Evolutionary conservation across 2,888 invertebrate genomes (phyloP), one percentile per base, ranked within the genome.

Genomic region (Odontomyia ornata): DNA sequence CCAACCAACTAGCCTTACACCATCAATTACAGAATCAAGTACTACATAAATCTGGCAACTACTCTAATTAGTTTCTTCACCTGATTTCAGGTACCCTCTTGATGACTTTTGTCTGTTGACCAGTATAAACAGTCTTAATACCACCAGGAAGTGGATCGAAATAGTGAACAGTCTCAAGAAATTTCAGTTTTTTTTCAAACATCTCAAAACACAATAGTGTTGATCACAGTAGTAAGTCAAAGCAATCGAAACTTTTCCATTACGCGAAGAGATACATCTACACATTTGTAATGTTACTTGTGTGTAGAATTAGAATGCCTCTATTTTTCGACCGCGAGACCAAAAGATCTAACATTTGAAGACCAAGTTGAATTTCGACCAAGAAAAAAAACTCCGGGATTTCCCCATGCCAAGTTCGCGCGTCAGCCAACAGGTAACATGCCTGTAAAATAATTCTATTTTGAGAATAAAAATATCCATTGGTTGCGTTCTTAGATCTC

Each of bases 361-460:
- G 23, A 60, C 23, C 2, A 25, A 7, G 25, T 7, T 60, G 9
- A 64, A 64, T 11, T n/a, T n/a, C n/a, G n/a, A n/a, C n/a, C n/a
- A n/a, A 15, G n/a, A 64, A 64, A 27, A 64, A 64, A 64, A 67
- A 28, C 23, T 64, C 52, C 52, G 71, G 71, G 71, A 47, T 71
- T 71, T 71, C 71, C 71, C 71, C 71, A 71, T 47, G 43, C 64
- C 64, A 64, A n/a, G 64, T 30, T 64, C 30, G 64, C 27, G 71
- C 25, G 71, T 46, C 71, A 71, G 52, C 36, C 28, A 67, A 4
- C 23, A 15, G 46, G 46, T 52, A 71, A 25, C 47, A 13, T 71
- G 46, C 47, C 47, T 15, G 47, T 71, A 71, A 9, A 52, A 71
- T 71, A 71, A 71, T 71, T 71, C 71, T 71, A 71, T 71, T 71